phyloP scores from a whole-genome alignment of 2,113 vertebrate species.

The Okapia johnstoni region DNA sequence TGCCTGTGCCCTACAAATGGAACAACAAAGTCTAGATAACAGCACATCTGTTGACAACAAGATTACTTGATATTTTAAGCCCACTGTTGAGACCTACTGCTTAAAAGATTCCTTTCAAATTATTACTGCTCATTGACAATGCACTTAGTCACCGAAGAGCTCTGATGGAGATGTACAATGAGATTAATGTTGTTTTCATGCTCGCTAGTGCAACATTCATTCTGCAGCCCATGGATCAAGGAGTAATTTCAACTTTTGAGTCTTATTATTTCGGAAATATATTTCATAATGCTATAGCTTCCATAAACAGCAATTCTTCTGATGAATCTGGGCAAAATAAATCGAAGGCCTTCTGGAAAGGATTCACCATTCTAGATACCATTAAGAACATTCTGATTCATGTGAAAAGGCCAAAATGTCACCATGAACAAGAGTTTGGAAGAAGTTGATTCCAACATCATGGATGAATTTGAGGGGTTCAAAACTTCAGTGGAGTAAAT shows the following conservation, averaged over 20 bases:
- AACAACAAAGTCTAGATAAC: neutral
- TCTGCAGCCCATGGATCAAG: neutral
- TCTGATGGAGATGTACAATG: neutral
- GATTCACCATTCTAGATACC: neutral
- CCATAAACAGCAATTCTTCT: neutral
- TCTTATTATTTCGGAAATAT: neutral
- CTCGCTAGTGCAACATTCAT: neutral
- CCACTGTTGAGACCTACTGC: neutral
- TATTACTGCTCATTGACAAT: neutral
- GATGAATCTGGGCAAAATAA: neutral
- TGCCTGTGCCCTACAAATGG: neutral
- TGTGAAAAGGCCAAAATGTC: neutral
- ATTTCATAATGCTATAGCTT: neutral
- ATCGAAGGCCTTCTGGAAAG: neutral
- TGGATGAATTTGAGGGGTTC: neutral
- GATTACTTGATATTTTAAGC: neutral
- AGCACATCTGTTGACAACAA: neutral
- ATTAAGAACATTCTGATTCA: neutral
- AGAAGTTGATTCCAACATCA: neutral
- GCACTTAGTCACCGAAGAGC: neutral
- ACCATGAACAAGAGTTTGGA: neutral
- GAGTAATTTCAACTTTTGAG: neutral
- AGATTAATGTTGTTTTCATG: neutral
- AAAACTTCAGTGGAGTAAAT: neutral
- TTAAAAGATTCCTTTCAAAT: neutral